Evolutionary conservation across 2,113 vertebrate genomes (phyloP).

Genomic region (Gorsachius goisagi): DNA sequence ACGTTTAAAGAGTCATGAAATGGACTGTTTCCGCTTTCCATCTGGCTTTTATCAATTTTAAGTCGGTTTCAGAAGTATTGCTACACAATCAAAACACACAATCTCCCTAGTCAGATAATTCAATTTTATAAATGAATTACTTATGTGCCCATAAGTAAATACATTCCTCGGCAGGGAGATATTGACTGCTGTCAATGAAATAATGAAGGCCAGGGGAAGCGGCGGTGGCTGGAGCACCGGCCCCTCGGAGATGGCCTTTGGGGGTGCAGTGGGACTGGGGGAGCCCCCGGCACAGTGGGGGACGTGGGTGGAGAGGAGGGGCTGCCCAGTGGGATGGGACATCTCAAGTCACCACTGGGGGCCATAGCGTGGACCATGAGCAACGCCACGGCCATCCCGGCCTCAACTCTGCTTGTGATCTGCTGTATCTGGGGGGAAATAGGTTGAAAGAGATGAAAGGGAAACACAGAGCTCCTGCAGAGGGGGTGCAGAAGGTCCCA

Average conservation of each 20-base stretch:
- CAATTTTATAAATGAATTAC: slow-evolving; percentile 82
- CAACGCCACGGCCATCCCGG: rapidly evolving
- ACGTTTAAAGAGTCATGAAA: slow-evolving; percentile 78
- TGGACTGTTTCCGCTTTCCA: slow-evolving; percentile 77
- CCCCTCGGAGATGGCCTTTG: background rate
- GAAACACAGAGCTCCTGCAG: background rate
- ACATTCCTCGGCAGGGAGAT: slow-evolving; percentile 70
- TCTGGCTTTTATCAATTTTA: slow-evolving; percentile 78
- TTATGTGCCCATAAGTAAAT: slow-evolving; percentile 77
- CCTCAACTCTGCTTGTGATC: background rate
- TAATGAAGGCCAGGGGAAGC: slow-evolving; percentile 68
- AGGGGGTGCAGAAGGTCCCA: background rate
- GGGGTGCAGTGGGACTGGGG: background rate
- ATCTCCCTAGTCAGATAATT: slow-evolving; percentile 79
- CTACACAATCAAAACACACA: slow-evolving; percentile 77
- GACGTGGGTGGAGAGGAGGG: background rate
- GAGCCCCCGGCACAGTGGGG: background rate
- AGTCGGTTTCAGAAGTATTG: slow-evolving; percentile 72
- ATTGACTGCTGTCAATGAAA: slow-evolving; percentile 69
- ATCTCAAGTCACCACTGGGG: background rate
- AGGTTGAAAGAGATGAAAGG: background rate
- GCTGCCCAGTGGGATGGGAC: background rate
- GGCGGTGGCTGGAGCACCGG: background rate
- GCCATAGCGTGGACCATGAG: background rate
- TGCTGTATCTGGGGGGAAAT: background rate